phyloP scores from a whole-genome alignment of 35 echinoderm and acorn worm species.

The Apostichopus californicus region DNA sequence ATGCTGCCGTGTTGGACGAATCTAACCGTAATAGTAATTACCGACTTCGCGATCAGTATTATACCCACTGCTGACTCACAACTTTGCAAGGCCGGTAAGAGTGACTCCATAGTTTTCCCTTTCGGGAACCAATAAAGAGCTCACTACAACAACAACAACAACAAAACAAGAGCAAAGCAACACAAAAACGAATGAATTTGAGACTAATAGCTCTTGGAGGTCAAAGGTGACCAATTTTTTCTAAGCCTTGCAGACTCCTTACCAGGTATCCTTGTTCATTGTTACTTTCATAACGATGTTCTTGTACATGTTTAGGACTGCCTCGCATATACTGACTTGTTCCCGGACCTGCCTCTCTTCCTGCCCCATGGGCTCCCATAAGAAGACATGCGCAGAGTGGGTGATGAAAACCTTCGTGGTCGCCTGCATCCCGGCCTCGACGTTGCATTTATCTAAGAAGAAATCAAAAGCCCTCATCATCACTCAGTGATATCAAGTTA shows the following conservation, averaged over 20 bases:
- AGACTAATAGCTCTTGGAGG: too few species aligned
- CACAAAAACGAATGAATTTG: too few species aligned
- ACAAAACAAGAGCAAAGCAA: too few species aligned
- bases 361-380: slow-evolving; percentile 69
- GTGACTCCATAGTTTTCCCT: too few species aligned
- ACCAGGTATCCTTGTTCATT: slow-evolving; percentile 89
- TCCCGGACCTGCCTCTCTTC: slow-evolving; percentile 55
- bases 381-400: slow-evolving; percentile 88
- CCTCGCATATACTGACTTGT: slow-evolving; percentile 89
- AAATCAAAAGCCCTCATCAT: background rate
- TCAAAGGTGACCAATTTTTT: background rate
- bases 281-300: slow-evolving; percentile 97
- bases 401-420: slow-evolving; percentile 96
- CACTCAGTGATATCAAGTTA: background rate
- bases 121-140: too few species aligned
- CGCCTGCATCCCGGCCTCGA: slow-evolving; percentile 86
- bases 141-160: too few species aligned
- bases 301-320: slow-evolving; percentile 78
- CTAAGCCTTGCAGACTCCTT: background rate
- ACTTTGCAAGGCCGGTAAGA: too few species aligned
- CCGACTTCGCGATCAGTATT: too few species aligned
- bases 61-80: too few species aligned
- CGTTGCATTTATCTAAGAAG: slow-evolving; percentile 71
- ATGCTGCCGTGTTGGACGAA: too few species aligned
- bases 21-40: too few species aligned